Evolutionary conservation across 2,888 invertebrate genomes (phyloP).

Genomic region (Cryptus armator): DNA sequence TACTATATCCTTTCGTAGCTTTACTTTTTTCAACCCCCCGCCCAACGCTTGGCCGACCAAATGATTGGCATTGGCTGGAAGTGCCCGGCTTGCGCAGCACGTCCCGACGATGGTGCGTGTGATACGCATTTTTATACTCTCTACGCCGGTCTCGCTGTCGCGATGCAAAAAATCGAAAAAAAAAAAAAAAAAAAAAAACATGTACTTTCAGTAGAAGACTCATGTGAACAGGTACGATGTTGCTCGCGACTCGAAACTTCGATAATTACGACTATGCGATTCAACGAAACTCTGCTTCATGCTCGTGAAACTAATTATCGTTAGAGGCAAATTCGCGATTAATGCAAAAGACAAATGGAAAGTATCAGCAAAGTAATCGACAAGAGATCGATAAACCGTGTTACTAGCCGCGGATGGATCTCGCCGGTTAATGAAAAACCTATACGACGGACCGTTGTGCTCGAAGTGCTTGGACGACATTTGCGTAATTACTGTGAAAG

Average conservation of each 20-base stretch:
- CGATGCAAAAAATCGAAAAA: neutral
- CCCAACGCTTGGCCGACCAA: constrained; percentile 34
- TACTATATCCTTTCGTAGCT: constrained; percentile 12
- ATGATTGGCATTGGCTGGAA: constrained; percentile 60
- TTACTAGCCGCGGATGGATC: constrained; percentile 41
- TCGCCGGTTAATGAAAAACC: neutral
- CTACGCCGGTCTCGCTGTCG: neutral
- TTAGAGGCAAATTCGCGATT: neutral
- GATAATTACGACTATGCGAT: neutral
- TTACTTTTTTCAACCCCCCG: constrained; percentile 8
- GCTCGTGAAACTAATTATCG: constrained; percentile 19
- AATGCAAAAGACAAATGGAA: constrained; percentile 62
- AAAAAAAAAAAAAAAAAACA: too few relatives aligned
- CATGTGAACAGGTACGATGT: neutral
- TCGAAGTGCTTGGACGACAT: constrained; percentile 63
- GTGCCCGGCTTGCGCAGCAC: constrained; percentile 32
- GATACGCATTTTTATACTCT: constrained; percentile 48
- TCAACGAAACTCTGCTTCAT: neutral
- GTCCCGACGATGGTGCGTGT: constrained; percentile 48
- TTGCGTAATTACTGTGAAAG: constrained; percentile 74
- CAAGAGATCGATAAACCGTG: constrained; percentile 8
- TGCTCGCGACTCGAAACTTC: neutral
- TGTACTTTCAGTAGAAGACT: neutral
- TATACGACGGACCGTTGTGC: constrained; percentile 12
- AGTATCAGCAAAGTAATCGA: constrained; percentile 30